A percentile compares a stretch with the other conserved stretches of the same genome.
phyloP scores from a whole-genome alignment of 2,797 vertebrate species.

The Silurus aristotelis region DNA sequence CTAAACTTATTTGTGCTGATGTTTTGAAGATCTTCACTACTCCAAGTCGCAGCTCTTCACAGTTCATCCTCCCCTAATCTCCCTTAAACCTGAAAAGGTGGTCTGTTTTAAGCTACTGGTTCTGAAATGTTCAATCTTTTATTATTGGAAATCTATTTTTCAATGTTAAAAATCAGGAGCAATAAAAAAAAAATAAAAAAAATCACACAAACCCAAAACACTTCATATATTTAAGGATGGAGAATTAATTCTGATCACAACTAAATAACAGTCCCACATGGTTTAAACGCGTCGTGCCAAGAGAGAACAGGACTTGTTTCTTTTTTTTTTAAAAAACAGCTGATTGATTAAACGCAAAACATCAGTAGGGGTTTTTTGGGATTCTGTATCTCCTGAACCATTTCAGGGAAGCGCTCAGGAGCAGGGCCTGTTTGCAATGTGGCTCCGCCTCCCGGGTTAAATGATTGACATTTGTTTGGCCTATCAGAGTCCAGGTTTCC shows the following conservation, averaged over 20 bases:
- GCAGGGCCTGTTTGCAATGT: constrained; percentile 33
- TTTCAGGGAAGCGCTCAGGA: constrained; percentile 39
- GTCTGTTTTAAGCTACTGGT: neutral
- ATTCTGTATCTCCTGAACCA: constrained; percentile 13
- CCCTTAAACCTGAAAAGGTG: neutral
- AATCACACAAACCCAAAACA: neutral
- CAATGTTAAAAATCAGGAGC: neutral
- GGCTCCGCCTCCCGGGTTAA: constrained; percentile 4
- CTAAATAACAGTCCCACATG: neutral
- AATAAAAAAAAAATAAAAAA: neutral
- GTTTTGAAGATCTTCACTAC: neutral
- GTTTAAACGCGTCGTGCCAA: neutral
- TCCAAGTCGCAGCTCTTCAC: neutral
- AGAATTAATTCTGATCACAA: no score
- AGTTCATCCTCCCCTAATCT: neutral
- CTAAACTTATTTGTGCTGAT: neutral
- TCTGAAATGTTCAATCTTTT: neutral
- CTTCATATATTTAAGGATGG: neutral
- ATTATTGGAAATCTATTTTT: neutral
- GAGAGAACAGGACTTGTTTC: no score
- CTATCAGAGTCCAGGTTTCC: constrained; percentile 41
- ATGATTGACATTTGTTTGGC: constrained; percentile 22
- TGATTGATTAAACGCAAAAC: neutral
- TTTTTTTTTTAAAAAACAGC: neutral
- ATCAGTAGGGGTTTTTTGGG: neutral